Evolutionary conservation across 2,888 invertebrate species (phyloP).

Genomic region (Merodon equestris): DNA sequence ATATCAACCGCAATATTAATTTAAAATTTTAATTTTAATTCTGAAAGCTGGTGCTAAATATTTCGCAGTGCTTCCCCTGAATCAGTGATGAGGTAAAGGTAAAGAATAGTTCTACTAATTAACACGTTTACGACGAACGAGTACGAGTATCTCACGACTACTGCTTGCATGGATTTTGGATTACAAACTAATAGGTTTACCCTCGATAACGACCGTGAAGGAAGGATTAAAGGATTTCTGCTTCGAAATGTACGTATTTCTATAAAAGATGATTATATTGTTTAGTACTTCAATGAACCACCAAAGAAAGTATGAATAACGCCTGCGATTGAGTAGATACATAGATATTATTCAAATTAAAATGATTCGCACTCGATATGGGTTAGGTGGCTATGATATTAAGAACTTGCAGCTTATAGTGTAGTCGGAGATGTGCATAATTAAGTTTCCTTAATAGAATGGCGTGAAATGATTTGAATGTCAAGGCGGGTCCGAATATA

Average conservation of each 20-base stretch:
- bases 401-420: too few species aligned
- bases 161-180: slow-evolving; percentile 52
- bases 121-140: too few species aligned
- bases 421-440: background rate
- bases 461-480: slow-evolving; percentile 20
- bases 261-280: background rate
- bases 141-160: too few species aligned
- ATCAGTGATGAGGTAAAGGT: background rate
- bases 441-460: slow-evolving; percentile 10
- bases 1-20: background rate
- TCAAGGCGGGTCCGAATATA: slow-evolving; percentile 8
- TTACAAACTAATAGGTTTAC: slow-evolving; percentile 46
- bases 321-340: slow-evolving; percentile 10
- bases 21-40: background rate
- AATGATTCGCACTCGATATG: too few species aligned
- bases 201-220: slow-evolving; percentile 9
- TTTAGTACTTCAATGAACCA: slow-evolving; percentile 35
- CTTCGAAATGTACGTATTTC: slow-evolving; percentile 44
- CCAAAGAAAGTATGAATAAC: slow-evolving; percentile 22
- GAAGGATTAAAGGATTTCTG: slow-evolving; percentile 25
- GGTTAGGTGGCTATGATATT: too few species aligned
- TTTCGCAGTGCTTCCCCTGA: slow-evolving; percentile 11
- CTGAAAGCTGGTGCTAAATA: slow-evolving; percentile 6
- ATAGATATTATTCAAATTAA: too few species aligned
- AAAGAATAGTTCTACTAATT: slow-evolving; percentile 7